Evolutionary conservation across 2,113 vertebrate species (phyloP), one percentile per base, ranked within the genome.

Genomic region (Etia nguti): DNA sequence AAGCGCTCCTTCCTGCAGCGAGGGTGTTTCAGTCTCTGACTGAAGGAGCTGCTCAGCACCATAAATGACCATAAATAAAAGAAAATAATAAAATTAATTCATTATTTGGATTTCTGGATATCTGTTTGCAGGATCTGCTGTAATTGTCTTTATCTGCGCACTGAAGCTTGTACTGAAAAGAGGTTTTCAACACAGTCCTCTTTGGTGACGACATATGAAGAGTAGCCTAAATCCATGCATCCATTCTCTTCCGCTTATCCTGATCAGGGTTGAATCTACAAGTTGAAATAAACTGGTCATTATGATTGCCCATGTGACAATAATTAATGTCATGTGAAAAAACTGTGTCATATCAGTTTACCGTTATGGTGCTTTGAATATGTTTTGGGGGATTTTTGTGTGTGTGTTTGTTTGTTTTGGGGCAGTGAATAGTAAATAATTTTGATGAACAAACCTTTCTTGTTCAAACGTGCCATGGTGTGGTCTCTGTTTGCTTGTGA

Each of bases 101-200:
- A 34, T 34, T 16, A 0, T 62, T 62, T 62, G 15, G 9, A 20
- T 62, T 62, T 62, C 59, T 60, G 59, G 9, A 0, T 0, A 16
- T 57, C 59, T 62, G 18, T 62, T 34, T 62, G 59, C 31, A n/a
- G 29, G 0, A 5, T 31, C 26, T 31, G 24, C 11, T 56, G 12
- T 0, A 8, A 18, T 31, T 0, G 26, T 1, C 0, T 59, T 0
- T 31, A 18, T 59, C 57, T 12, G 0, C 10, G 3, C 22, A 2
- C 22, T 56, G 54, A 56, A 24, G 54, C 54, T 56, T 2, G 54
- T 0, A 24, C 4, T 55, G 10, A 55, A 11, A 55, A 12, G 54
- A 24, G 6, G 54, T 55, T 55, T 55, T 24, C n/a, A 55, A 55
- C 54, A 22, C 52, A 0, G 54, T 55, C 0, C 10, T 55, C n/a